Conservation (phyloP, 2,113 vertebrate genomes). For the Oncorhynchus nerka region DNA sequence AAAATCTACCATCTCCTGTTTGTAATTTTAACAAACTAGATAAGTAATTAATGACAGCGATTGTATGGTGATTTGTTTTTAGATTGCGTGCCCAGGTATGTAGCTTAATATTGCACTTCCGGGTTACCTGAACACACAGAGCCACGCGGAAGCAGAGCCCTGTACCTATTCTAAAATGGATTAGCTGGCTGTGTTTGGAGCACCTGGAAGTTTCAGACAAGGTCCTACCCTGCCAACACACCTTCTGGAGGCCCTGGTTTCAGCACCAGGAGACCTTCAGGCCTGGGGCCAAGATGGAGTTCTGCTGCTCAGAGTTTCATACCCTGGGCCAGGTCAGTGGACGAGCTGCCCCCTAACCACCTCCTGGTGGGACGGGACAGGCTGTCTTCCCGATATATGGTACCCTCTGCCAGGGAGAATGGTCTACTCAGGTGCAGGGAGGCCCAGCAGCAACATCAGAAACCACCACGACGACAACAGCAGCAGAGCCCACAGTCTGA, state of each 20-base stretch:
- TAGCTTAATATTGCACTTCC: not conserved
- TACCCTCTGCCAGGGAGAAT: slow-evolving; percentile 54
- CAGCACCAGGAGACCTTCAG: slow-evolving; percentile 78
- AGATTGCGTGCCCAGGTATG: not conserved
- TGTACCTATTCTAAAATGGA: slow-evolving; percentile 75
- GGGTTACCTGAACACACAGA: not conserved
- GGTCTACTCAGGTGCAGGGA: slow-evolving; percentile 46
- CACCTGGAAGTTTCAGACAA: slow-evolving; percentile 85
- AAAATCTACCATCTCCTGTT: not conserved
- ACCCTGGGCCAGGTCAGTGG: slow-evolving; percentile 78
- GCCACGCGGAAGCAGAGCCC: slow-evolving; percentile 1
- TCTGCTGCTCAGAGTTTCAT: slow-evolving; percentile 87
- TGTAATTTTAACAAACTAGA: not conserved
- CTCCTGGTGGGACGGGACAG: slow-evolving; percentile 72
- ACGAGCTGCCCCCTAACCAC: slow-evolving; percentile 84
- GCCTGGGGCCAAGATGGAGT: slow-evolving; percentile 77
- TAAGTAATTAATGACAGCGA: not conserved
- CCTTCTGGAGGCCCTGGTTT: slow-evolving; percentile 89
- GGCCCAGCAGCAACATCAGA: slow-evolving; percentile 60
- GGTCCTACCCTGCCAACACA: slow-evolving; percentile 94
- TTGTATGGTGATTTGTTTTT: not conserved
- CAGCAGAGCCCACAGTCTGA: too few relatives aligned
- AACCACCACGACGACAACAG: too few relatives aligned
- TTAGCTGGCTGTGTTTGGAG: slow-evolving; percentile 80
- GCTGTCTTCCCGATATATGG: slow-evolving; percentile 61